Evolutionary conservation across 1,140 invertebrate genomes (phyloP), one percentile per base, ranked within the genome.

Genomic region (Lepeophtheirus salmonis): DNA sequence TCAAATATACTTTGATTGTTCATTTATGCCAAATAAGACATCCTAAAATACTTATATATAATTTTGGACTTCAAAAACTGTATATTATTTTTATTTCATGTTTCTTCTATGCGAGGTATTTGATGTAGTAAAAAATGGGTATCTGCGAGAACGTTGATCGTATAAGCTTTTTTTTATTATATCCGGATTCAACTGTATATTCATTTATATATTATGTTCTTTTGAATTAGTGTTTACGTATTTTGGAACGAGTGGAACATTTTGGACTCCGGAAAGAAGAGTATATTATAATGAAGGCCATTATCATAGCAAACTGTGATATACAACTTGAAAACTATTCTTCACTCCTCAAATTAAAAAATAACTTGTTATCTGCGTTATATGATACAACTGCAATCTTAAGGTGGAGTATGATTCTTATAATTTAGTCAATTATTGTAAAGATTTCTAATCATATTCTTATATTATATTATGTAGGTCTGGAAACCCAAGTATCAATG

Each of bases 271-370:
- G 82, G 16, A 83, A 83, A 66, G 90, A 96, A 72, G 90, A 96
- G 71, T 96, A 89, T 72, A 85, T 84, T 66, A 74, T 95, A 18
- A 70, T 97, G 55, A 96, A 96, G 74, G 90, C 90, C 20, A 76
- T 96, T 56, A 83, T 89, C 23, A 73, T 96, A 63, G 84, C 87
- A 61, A 97, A 97, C 76, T 83, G 82, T 67, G 90, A 96, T 75
- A 86, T 87, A 21, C 78, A 79, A 66, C 78, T 92, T 62, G 89
- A 95, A 66, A 84, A 92, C 67, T 81, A 80, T 65, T 79, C 81
- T 24, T 78, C 83, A 2, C 76, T 94, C 59, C 81, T 85, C 57
- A 83, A 85, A 70, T 84, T 96, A 67, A 79, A 89, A 54, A 89
- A 95, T 66, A 78, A 79, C 50, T 86, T 96, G 64, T 77, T 95